Evolutionary conservation across 2,113 vertebrate species (phyloP), one percentile per base, ranked within the genome.

Genomic region (Pomatorhinus ruficollis): DNA sequence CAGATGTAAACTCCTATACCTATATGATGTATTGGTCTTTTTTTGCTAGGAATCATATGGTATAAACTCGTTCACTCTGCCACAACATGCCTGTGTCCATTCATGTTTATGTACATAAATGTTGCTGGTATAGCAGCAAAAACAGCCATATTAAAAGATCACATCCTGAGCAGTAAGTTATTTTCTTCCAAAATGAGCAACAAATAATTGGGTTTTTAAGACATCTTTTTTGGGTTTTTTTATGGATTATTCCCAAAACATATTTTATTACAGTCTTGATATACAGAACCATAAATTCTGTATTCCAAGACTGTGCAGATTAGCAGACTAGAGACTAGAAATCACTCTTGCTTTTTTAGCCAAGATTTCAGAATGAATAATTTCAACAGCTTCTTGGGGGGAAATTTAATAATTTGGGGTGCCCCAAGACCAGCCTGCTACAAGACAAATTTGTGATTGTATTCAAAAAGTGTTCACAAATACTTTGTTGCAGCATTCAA

Each of bases 201-300:
- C n/a, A 49, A 70, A 61, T 2, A 4, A 8, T 5, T 31, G 8
- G 0, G 0, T 3, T 27, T 89, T n/a, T 4, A 6, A 49, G 45
- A 49, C 39, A 42, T 47, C 15, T 69, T 68, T 54, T 22, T 8
- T 52, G 5, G 23, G 11, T 11, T 50, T 76, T 30, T 65, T 28
- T 33, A 15, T 5, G 61, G 23, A 10, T 39, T 5, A 59, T 35
- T 50, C 13, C 13, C 53, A 57, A 84, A 91, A 22, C 2, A 35
- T 8, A 11, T 50, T 50, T 80, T 65, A 59, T 83, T 71, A 20
- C 11, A 63, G 19, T 40, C 6, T 47, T n/a, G 33, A 75, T 61
- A 56, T 21, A 33, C 5, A 64, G 19, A 86, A 40, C 5, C 59
- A 72, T 49, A 49, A 14, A 7, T 24, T 23, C 24, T 50, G 24